phyloP scores from a whole-genome alignment of 2,888 invertebrate species.

The Andrena bucephala region DNA sequence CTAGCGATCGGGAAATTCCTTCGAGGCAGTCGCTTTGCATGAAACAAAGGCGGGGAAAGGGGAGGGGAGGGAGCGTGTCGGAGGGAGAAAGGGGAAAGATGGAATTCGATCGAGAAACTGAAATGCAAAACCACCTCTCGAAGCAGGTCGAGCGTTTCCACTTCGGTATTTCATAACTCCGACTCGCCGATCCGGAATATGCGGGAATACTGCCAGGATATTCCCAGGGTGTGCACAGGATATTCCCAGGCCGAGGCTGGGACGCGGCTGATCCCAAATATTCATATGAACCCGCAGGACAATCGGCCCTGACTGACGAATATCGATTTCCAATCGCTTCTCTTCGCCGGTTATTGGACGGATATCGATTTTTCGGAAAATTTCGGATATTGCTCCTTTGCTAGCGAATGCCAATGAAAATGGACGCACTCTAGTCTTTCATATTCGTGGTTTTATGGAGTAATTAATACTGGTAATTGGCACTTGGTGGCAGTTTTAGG shows the following conservation, averaged over 20 bases:
- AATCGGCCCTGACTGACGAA: background rate
- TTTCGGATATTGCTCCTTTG: background rate
- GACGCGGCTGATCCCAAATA: constrained; percentile 10
- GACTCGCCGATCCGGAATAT: constrained; percentile 57
- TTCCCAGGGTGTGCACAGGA: constrained; percentile 57
- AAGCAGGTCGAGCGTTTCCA: constrained; percentile 68
- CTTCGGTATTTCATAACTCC: constrained; percentile 77
- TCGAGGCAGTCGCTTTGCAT: constrained; percentile 28
- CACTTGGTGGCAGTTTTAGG: background rate
- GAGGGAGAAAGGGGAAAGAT: constrained; percentile 34
- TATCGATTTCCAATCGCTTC: background rate
- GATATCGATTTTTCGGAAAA: background rate
- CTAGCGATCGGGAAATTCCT: constrained; percentile 57
- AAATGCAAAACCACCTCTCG: constrained; percentile 76
- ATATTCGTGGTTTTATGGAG: background rate
- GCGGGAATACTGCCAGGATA: constrained; percentile 57
- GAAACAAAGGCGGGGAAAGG: constrained; percentile 48
- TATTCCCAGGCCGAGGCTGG: constrained; percentile 31
- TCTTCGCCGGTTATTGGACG: background rate
- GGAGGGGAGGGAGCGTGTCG: background rate
- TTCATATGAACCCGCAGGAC: constrained; percentile 21
- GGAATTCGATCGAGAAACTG: constrained; percentile 71
- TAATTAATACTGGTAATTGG: background rate
- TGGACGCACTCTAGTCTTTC: background rate
- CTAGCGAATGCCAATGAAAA: background rate